phyloP scores from a whole-genome alignment of 2,113 vertebrate species.

The Alexandromys fortis region DNA sequence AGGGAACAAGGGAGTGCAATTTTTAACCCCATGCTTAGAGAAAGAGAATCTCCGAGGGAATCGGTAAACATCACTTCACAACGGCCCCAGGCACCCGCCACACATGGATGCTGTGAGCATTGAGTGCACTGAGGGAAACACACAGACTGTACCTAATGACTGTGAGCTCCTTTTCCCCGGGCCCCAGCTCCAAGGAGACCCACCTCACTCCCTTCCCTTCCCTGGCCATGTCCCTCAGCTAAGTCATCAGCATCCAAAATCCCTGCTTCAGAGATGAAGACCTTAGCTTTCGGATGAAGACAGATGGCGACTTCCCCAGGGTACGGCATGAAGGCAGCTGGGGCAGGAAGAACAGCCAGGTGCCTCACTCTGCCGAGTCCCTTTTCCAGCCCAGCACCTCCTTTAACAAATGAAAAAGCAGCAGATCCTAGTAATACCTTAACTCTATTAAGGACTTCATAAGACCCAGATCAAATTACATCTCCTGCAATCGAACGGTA shows the following conservation, averaged over 20 bases:
- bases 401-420: slow-evolving; percentile 57
- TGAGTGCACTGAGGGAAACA: background rate
- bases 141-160: background rate
- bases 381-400: background rate
- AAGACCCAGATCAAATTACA: slow-evolving; percentile 68
- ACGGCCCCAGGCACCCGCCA: background rate
- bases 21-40: background rate
- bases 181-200: background rate
- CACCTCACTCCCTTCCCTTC: background rate
- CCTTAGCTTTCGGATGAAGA: slow-evolving; percentile 26
- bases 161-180: background rate
- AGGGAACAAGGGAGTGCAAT: background rate
- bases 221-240: background rate
- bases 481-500: slow-evolving; percentile 46
- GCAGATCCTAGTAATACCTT: slow-evolving; percentile 46
- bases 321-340: background rate
- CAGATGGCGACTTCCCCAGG: background rate
- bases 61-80: background rate
- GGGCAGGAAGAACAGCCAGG: background rate
- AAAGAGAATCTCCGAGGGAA: background rate
- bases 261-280: background rate
- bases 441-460: slow-evolving; percentile 73
- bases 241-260: background rate
- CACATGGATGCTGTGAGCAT: background rate
- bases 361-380: background rate